These are phyloP conservation scores for Eilema sororculum DNA, from an alignment of 2,888 invertebrate species.

Conservation along the genomic window DNA sequence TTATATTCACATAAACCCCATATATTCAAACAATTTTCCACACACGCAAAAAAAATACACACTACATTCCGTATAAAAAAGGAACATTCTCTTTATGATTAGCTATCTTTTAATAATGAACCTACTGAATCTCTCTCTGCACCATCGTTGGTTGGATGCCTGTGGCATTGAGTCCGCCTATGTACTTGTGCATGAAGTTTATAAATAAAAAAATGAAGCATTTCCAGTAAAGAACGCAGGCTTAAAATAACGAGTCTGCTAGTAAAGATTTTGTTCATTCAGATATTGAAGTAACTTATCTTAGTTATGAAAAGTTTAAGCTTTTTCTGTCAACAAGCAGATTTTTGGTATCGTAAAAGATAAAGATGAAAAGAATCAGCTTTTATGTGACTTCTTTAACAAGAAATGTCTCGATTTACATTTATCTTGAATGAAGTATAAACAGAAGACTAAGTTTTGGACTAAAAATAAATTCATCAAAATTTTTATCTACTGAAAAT, in stretches of 20 bases:
- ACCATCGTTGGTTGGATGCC: no score
- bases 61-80: no score
- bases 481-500: background rate
- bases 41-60: no score
- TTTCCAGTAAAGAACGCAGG: slow-evolving; percentile 6
- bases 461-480: slow-evolving; percentile 13
- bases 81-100: no score
- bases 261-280: slow-evolving; percentile 28
- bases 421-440: slow-evolving; percentile 21
- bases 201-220: no score
- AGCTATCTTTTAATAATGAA: no score
- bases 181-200: no score
- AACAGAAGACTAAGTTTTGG: slow-evolving; percentile 11
- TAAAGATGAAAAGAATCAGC: slow-evolving; percentile 36
- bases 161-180: no score
- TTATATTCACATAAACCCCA: no score
- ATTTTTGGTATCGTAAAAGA: slow-evolving; percentile 43
- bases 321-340: slow-evolving; percentile 51
- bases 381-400: slow-evolving; percentile 39
- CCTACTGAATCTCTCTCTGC: no score
- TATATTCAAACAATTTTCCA: no score
- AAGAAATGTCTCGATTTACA: slow-evolving; percentile 33
- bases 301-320: slow-evolving; percentile 48
- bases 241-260: slow-evolving; percentile 17
- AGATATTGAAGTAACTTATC: slow-evolving; percentile 35